Evolutionary conservation across 1,140 invertebrate species (phyloP).

Genomic region (Sinonovacula constricta): DNA sequence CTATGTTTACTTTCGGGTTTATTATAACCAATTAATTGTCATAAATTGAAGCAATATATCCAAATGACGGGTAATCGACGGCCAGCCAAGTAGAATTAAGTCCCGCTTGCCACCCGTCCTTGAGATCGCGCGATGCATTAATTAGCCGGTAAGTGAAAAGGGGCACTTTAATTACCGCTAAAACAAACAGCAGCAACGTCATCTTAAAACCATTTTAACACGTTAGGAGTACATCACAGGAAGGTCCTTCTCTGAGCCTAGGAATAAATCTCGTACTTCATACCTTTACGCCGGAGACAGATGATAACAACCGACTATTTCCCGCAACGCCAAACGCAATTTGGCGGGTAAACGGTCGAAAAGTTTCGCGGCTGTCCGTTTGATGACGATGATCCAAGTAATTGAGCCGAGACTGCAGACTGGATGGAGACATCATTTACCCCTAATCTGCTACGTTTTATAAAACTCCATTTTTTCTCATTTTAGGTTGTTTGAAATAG

Average conservation of each 20-base stretch:
- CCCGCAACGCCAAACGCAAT: background rate
- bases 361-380: background rate
- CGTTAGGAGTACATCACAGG: background rate
- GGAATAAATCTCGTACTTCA: conserved; percentile 1
- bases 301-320: conserved; percentile 6
- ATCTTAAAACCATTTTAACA: conserved; percentile 30
- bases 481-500: no score
- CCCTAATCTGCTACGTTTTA: no score
- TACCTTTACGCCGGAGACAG: background rate
- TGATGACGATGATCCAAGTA: no score
- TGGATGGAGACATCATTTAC: no score
- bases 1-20: no score
- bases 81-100: no score
- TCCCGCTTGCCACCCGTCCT: background rate
- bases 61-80: no score
- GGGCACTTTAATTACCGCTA: background rate
- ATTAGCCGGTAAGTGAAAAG: background rate
- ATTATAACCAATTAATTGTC: no score
- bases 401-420: no score
- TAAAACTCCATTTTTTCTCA: no score
- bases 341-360: background rate
- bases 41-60: no score
- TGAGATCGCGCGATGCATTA: no score
- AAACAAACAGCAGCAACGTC: conserved; percentile 7
- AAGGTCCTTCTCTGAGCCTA: background rate